A percentile compares a stretch with the other conserved stretches of the same genome.
Conservation (phyloP, 2,888 invertebrate genomes). For the Agelastica alni region DNA sequence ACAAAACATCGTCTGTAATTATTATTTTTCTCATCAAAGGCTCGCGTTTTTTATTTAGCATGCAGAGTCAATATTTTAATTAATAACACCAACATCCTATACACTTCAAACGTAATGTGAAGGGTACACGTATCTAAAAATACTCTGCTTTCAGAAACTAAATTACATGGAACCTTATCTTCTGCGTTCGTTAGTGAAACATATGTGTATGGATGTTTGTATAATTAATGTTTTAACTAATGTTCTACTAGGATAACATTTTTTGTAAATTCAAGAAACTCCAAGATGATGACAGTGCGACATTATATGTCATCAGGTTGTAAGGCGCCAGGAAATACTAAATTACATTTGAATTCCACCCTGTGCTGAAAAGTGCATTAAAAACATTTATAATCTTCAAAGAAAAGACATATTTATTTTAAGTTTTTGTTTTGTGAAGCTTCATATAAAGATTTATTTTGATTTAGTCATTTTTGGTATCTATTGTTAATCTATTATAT, state of each 20-base stretch:
- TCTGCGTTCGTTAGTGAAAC: constrained; percentile 18
- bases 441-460: too few relatives aligned
- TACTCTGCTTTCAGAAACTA: constrained; percentile 17
- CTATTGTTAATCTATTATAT: too few relatives aligned
- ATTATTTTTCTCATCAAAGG: constrained; percentile 6
- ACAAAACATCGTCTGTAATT: too few relatives aligned
- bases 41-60: background rate
- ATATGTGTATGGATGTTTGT: constrained; percentile 25
- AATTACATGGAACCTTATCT: constrained; percentile 20
- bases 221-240: constrained; percentile 14
- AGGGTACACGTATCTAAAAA: constrained; percentile 20
- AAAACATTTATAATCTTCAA: too few relatives aligned
- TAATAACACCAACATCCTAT: constrained; percentile 23
- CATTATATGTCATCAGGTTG: constrained; percentile 1
- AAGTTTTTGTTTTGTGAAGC: too few relatives aligned
- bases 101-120: constrained; percentile 12
- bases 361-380: too few relatives aligned
- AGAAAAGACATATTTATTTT: too few relatives aligned
- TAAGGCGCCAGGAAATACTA: background rate
- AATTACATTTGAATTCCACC: too few relatives aligned
- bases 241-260: constrained; percentile 6
- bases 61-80: constrained; percentile 20
- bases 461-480: too few relatives aligned
- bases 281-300: constrained; percentile 12
- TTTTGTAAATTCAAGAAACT: background rate